Conservation (phyloP, 2,113 vertebrate genomes). For the Holacanthus passer region DNA sequence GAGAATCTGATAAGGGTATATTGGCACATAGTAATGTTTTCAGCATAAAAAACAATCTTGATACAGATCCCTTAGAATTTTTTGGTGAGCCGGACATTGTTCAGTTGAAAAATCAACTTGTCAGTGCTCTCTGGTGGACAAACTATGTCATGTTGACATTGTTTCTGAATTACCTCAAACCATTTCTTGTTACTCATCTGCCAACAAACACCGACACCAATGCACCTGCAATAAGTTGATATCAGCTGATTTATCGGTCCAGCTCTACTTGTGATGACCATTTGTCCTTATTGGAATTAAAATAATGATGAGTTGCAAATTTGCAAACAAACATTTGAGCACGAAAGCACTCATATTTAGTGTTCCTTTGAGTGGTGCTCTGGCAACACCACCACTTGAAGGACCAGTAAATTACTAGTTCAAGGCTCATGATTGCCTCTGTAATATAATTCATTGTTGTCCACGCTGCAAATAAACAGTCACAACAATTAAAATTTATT, state of each 20-base stretch:
- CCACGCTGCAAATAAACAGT: neutral
- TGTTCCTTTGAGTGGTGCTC: neutral
- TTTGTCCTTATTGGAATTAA: neutral
- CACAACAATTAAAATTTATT: neutral
- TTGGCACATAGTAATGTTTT: neutral
- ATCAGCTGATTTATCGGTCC: neutral
- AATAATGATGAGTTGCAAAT: neutral
- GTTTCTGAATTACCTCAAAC: neutral
- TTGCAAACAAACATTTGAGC: neutral
- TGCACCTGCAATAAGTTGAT: neutral
- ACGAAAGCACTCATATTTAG: neutral
- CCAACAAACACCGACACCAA: neutral
- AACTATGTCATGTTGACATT: neutral
- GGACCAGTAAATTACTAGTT: neutral
- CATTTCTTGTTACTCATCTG: neutral
- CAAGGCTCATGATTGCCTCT: neutral
- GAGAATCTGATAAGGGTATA: neutral
- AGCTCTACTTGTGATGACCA: neutral
- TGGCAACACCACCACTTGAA: neutral
- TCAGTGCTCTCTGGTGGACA: neutral
- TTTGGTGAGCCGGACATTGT: neutral
- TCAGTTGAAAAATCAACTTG: neutral
- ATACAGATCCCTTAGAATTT: neutral
- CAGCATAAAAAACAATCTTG: neutral
- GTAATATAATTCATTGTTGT: neutral